phyloP scores from a whole-genome alignment of 2,888 invertebrate genomes.

The Venustoraphidia nigricollis region DNA sequence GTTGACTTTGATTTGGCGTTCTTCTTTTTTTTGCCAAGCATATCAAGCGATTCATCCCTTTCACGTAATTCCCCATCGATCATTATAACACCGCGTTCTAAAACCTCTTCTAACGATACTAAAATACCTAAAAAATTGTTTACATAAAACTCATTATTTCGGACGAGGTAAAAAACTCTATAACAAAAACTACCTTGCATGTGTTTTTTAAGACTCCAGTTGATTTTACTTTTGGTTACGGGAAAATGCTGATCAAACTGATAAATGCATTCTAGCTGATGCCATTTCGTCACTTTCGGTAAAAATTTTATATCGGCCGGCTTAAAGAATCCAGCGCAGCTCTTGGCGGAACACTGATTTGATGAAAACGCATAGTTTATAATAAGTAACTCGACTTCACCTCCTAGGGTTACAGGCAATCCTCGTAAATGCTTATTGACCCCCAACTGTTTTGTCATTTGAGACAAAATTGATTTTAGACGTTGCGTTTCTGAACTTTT shows the following conservation, averaged over 20 bases:
- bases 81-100: slow-evolving; percentile 50
- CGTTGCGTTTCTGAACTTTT: slow-evolving; percentile 38
- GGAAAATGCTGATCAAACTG: slow-evolving; percentile 63
- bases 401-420: slow-evolving; percentile 22
- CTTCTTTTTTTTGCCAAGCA: slow-evolving; percentile 43
- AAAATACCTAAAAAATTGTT: slow-evolving; percentile 35
- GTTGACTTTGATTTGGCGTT: slow-evolving; percentile 28
- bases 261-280: slow-evolving; percentile 56
- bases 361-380: too few relatives aligned
- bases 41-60: slow-evolving; percentile 44
- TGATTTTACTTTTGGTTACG: slow-evolving; percentile 42
- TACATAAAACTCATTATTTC: slow-evolving; percentile 5
- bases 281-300: slow-evolving; percentile 55
- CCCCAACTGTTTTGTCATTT: slow-evolving; percentile 38
- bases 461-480: slow-evolving; percentile 38
- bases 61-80: slow-evolving; percentile 58
- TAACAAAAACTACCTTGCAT: slow-evolving; percentile 36
- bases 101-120: slow-evolving; percentile 37
- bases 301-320: slow-evolving; percentile 67
- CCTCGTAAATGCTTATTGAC: slow-evolving; percentile 44
- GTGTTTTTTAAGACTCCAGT: slow-evolving; percentile 50
- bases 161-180: slow-evolving; percentile 5
- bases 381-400: neutral
- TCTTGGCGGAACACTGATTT: slow-evolving; percentile 15
- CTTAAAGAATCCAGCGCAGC: slow-evolving; percentile 31